Conservation (phyloP, 1,140 invertebrate genomes). For the Drosophila melanica region DNA sequence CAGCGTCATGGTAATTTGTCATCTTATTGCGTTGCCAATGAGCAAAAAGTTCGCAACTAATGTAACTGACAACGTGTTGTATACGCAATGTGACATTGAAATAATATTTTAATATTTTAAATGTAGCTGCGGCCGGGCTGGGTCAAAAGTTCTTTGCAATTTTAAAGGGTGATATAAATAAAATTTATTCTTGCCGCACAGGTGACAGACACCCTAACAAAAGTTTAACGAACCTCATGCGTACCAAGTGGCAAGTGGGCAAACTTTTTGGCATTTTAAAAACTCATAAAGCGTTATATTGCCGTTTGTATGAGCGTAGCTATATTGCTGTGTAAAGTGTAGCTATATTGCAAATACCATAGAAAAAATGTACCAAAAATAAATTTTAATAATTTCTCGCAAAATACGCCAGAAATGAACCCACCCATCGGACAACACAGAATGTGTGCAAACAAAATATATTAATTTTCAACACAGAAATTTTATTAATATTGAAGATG, state of each 20-base stretch:
- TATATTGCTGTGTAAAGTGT: background rate
- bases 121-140: constrained; percentile 21
- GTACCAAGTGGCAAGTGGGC: constrained; percentile 15
- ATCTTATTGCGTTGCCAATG: constrained; percentile 43
- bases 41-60: constrained; percentile 19
- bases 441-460: constrained; percentile 25
- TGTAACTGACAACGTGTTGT: constrained; percentile 23
- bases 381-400: constrained; percentile 43
- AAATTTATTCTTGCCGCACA: constrained; percentile 58
- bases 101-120: constrained; percentile 55
- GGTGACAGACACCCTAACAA: constrained; percentile 44
- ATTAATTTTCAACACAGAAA: constrained; percentile 29
- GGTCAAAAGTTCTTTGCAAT: constrained; percentile 43
- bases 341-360: constrained; percentile 41
- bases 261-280: constrained; percentile 58
- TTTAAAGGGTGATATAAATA: constrained; percentile 46
- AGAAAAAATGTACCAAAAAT: constrained; percentile 44
- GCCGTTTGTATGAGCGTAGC: background rate
- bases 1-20: constrained; percentile 79
- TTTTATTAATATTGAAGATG: constrained; percentile 28
- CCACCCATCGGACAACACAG: constrained; percentile 5
- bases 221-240: constrained; percentile 11
- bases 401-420: constrained; percentile 38
- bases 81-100: constrained; percentile 16
- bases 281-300: constrained; percentile 51